Conservation (phyloP, 2,113 vertebrate species). For the Actenoides hombroni region DNA sequence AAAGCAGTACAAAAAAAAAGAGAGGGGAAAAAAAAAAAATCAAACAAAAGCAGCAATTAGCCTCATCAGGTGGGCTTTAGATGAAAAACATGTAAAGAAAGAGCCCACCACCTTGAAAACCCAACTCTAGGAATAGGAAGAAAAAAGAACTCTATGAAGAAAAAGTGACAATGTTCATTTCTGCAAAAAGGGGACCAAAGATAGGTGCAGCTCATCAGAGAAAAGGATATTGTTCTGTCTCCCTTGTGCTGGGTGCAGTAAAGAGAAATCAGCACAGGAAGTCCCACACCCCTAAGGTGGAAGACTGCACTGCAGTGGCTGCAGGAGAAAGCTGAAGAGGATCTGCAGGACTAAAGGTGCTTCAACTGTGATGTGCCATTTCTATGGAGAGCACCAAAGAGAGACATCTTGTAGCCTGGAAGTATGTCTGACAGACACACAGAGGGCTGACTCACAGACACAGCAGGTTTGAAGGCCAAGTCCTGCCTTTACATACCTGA, state of each 20-base stretch:
- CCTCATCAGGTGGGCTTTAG: background rate
- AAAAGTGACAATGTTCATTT: background rate
- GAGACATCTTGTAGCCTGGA: background rate
- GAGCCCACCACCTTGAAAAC: background rate
- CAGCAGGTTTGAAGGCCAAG: background rate
- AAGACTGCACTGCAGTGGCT: background rate
- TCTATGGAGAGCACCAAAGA: background rate
- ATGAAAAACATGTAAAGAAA: background rate
- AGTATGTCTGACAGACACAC: background rate
- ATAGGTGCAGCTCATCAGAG: fast-evolving
- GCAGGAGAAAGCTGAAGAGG: background rate
- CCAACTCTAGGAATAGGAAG: background rate
- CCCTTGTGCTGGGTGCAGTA: background rate
- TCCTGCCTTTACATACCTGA: background rate
- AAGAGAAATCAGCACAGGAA: background rate
- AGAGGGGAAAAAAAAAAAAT: background rate
- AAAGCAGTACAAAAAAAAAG: background rate
- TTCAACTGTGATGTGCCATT: background rate
- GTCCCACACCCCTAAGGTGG: background rate
- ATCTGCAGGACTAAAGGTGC: background rate
- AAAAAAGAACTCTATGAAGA: background rate
- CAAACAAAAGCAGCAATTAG: background rate
- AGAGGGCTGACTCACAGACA: background rate
- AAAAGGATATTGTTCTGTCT: background rate
- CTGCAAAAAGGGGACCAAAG: background rate